Base-by-base conservation (phyloP, 2,888 invertebrate genomes). In the Drosophila stalkeri region DNA sequence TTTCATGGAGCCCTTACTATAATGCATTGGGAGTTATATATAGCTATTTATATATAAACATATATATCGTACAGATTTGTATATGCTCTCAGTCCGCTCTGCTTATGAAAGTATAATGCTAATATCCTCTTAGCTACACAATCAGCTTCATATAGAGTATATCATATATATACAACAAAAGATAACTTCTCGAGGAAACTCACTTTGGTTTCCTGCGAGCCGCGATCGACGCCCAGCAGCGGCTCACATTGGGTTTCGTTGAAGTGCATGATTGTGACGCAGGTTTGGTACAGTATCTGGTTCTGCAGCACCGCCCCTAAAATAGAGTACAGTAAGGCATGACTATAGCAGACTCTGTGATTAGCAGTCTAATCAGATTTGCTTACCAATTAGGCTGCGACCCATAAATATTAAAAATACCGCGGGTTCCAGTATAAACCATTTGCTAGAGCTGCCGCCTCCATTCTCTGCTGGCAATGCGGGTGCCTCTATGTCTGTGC, bases 231-330 rank as follows among this genome's bases (percentile, higher is more conserved):
- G 63, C 92, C 92, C 60, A 92, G 57, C 64, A 91, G 64, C 33
- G 90, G 90, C 89, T 87, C 80, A 64, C 97, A 97, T 57, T 95
- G 94, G 0, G 94, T 93, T 63, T 93, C 92, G 72, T 95, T 94
- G 77, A 94, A 94, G 35, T 94, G 92, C 77, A 95, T 92, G 2
- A 94, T 93, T 52, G 94, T 93, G 51, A 94, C 94, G 92, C 97
- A 97, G 3, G 96, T 95, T 80, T 96, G 94, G 87, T 95, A 96
- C 11, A 96, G 92, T 59, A 96, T 92, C 75, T 97, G 94, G 92
- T 96, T 96, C 79, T 95, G 95, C 67, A 95, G 93, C 39, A 96
- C 92, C 70, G 93, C 91, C 79, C 86, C 93, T 93, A 72, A 72
- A 72, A 62, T 7, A 6, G 64, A 37, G 27, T 23, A 54, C 44